Percentiles rank a stretch among this genome's conserved stretches.
phyloP scores from a whole-genome alignment of 1,140 invertebrate genomes.

The Trialeurodes vaporariorum region DNA sequence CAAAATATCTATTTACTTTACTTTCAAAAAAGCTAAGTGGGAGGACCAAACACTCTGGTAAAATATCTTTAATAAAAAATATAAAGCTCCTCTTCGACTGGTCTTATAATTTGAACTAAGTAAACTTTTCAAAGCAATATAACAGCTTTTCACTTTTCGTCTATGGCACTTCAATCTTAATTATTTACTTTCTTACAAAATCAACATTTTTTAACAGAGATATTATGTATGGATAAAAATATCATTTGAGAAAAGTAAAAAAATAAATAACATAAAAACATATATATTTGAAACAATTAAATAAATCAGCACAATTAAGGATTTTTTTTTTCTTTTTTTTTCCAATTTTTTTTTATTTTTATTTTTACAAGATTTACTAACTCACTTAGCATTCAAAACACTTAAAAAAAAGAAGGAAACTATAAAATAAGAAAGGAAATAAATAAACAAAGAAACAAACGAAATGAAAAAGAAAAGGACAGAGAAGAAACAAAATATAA shows the following conservation, averaged over 20 bases:
- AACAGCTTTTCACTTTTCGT: not conserved
- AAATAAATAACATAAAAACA: conserved; percentile 1
- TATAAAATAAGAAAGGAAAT: not conserved
- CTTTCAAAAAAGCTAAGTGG: no score
- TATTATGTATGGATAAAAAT: not conserved
- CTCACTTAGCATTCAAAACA: not conserved
- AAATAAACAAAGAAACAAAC: not conserved
- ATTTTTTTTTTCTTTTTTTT: not conserved
- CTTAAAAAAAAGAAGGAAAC: not conserved
- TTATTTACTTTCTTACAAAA: not conserved
- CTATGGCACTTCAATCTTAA: not conserved
- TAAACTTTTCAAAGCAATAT: not conserved
- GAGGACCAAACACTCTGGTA: no score
- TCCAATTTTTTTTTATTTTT: not conserved
- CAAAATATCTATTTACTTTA: no score
- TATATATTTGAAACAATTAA: conserved; percentile 1
- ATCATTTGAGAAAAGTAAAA: not conserved
- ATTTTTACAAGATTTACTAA: not conserved
- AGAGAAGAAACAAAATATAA: conserved; percentile 1
- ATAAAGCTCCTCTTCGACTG: not conserved
- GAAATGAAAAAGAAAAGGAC: no score
- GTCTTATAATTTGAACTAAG: not conserved
- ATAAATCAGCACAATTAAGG: not conserved
- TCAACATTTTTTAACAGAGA: conserved; percentile 1
- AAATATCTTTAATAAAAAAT: no score